Evolutionary conservation across 2,797 vertebrate genomes (phyloP), one percentile per base, ranked within the genome.

Genomic region (Paedocypris micromegethes): DNA sequence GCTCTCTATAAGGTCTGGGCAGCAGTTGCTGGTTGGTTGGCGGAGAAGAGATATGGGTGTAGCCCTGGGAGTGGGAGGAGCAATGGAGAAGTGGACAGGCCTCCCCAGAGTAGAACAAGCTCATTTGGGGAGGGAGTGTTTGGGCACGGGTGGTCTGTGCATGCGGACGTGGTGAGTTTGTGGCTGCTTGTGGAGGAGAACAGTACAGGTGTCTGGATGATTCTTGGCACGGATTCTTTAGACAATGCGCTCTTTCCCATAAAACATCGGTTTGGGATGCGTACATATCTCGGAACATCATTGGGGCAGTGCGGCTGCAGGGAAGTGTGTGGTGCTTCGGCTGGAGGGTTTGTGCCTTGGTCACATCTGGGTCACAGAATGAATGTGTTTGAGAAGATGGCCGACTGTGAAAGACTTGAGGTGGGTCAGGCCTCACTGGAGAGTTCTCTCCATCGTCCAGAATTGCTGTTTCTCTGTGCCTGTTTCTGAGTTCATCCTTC

Each of bases 391-490:
- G 66, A 47, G 78, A 72, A 53, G 59, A 62, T 0, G 76, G 62
- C 6, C 23, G 73, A 39, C 69, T 42, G 41, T 70, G 64, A 82
- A 83, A 64, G 78, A 81, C 9, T 78, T 82, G 41, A 86, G 61
- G 38, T 9, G 52, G 61, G 23, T 72, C 72, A 3, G 60, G 9
- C 50, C 57, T 58, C 41, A 59, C 37, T 4, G 61, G 63, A 55
- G 78, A 67, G 56, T 74, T 70, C 6, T 86, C 83, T 3, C 86
- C 86, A 0, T 94, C 92, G 6, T 94, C 93, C 70, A 96, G 82
- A 76, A 95, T 94, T 0, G 91, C 92, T 0, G 93, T 93, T 83
- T 96, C 94, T 41, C 92, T 81, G 2, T 91, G 70, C 70, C 54
- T 74, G 81, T 70, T 54, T 7, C 52, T 64, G 70, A 82, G 78